phyloP scores from a whole-genome alignment of 2,888 invertebrate genomes.

The Caenorhabditis sp. region DNA sequence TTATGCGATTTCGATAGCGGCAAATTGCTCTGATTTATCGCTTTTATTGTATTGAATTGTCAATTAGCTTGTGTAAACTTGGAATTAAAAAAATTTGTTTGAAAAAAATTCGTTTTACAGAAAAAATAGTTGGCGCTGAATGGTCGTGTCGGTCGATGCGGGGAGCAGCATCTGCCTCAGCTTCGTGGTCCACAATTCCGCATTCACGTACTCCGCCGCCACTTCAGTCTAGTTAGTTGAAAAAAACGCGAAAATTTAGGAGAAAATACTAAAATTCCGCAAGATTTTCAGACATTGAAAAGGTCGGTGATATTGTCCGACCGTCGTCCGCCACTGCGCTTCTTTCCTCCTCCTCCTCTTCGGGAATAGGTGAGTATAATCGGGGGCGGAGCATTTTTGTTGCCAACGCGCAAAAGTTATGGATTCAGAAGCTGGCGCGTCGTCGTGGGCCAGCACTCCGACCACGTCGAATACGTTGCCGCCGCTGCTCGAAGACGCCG shows the following conservation, averaged over 20 bases:
- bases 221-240: slow-evolving; percentile 51
- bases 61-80: too few relatives aligned
- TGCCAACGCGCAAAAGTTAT: not conserved
- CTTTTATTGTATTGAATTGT: too few relatives aligned
- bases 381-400: slow-evolving; percentile 10
- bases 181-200: slow-evolving; percentile 55
- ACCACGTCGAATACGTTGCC: slow-evolving; percentile 21
- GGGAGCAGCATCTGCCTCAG: slow-evolving; percentile 68
- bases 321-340: slow-evolving; percentile 51
- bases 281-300: slow-evolving; percentile 38
- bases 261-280: not conserved
- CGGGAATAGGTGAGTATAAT: slow-evolving; percentile 38
- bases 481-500: slow-evolving; percentile 23
- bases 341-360: slow-evolving; percentile 43
- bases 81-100: too few relatives aligned
- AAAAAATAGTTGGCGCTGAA: slow-evolving; percentile 66
- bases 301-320: slow-evolving; percentile 50
- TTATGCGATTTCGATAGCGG: too few relatives aligned
- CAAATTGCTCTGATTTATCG: too few relatives aligned
- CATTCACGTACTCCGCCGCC: slow-evolving; percentile 42
- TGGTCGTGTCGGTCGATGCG: slow-evolving; percentile 68
- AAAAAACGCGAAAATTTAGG: not conserved
- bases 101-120: too few relatives aligned
- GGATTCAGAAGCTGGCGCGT: slow-evolving; percentile 44
- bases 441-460: slow-evolving; percentile 45